Percentiles rank a stretch among this genome's conserved stretches.
These are phyloP conservation scores for Platycheirus albimanus DNA, from an alignment of 2,888 invertebrate species.

Conservation along the genomic window DNA sequence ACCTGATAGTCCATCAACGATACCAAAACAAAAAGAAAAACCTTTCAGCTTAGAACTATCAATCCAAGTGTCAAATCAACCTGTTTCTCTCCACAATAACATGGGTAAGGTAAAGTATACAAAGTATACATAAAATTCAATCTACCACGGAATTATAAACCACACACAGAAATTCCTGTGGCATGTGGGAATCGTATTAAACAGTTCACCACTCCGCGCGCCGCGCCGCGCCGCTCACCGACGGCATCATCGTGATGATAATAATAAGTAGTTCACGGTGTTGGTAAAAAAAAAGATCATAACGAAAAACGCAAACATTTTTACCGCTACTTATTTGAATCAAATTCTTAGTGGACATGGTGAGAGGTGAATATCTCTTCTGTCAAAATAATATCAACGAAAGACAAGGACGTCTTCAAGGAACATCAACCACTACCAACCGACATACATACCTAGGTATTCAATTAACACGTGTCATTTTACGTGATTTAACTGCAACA, in stretches of 20 bases:
- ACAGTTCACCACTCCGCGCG: too few species aligned
- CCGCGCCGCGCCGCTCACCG: too few species aligned
- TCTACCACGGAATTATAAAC: slow-evolving; percentile 40
- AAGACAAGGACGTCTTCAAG: slow-evolving; percentile 62
- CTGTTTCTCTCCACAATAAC: slow-evolving; percentile 28
- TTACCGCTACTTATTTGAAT: slow-evolving; percentile 8
- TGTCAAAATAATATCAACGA: slow-evolving; percentile 19
- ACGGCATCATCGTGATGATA: too few species aligned
- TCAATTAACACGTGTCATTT: slow-evolving; percentile 70
- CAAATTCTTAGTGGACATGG: not conserved
- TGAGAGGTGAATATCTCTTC: not conserved
- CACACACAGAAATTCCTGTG: slow-evolving; percentile 42
- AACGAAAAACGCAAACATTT: slow-evolving; percentile 6
- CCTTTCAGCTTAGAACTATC: slow-evolving; percentile 15
- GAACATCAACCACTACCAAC: slow-evolving; percentile 37
- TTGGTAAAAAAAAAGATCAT: slow-evolving; percentile 8
- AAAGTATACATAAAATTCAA: too few species aligned
- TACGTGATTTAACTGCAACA: slow-evolving; percentile 50
- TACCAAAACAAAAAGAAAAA: not conserved
- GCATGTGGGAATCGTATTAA: too few species aligned
- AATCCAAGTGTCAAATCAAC: slow-evolving; percentile 3
- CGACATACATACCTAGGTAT: slow-evolving; percentile 9
- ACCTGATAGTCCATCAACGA: too few species aligned
- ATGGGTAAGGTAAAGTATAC: not conserved
- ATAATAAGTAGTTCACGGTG: too few species aligned